Evolutionary conservation across 2,797 vertebrate species (phyloP), one percentile per base, ranked within the genome.

Genomic region (Acanthurus lineatus): DNA sequence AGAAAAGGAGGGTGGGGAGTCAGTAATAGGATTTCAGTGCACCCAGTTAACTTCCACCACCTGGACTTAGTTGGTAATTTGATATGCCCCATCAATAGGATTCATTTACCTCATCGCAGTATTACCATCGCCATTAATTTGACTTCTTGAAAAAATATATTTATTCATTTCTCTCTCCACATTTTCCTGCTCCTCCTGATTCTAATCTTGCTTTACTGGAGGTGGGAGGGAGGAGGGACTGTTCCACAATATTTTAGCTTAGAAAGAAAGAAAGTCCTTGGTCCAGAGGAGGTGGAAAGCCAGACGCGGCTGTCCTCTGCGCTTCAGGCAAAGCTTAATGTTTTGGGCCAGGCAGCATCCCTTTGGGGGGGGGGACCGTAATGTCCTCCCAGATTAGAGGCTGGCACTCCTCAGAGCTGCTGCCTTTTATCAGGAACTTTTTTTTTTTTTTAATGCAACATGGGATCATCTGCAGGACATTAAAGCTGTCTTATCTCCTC

Each of bases 1-100:
- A 86, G 82, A 83, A 86, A 84, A 69, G 85, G 77, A 85, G 83
- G 87, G 85, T 82, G 86, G 90, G 86, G 85, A 89, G 87, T 85
- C 88, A 93, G 87, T 95, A 95, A 95, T 95, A 95, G 94, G 94
- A 96, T 96, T 96, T 95, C 92, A 93, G 93, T 92, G 92, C 92
- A 94, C 92, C 91, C 93, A 93, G 94, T 95, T 96, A 95, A 94
- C 94, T 94, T 95, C 94, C 94, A 94, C 91, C 94, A 95, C 94
- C 95, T 95, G 91, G 93, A 93, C 91, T 94, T 93, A 94, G 90
- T 93, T 94, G 93, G 93, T 96, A 95, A 96, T 96, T 96, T 94
- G 93, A 95, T 95, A 95, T 93, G 92, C 88, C 91, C 92, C 93
- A 95, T 96, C 94, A 95, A 93, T 94, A 88, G 91, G 92, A 95